Conservation (phyloP, 2,113 vertebrate species). For the Menidia beryllina region DNA sequence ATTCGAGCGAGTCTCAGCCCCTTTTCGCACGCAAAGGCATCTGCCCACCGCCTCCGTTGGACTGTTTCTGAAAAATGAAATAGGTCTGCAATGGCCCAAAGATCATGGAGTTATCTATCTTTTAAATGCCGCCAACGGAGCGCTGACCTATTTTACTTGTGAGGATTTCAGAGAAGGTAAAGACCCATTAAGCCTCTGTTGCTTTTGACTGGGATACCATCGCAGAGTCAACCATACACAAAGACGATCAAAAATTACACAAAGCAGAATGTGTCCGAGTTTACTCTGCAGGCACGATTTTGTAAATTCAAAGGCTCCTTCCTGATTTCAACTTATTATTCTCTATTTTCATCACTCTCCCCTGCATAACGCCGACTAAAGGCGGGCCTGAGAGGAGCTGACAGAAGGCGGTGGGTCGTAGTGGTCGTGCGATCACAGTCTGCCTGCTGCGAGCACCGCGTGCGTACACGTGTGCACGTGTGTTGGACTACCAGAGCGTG, state of each 20-base stretch:
- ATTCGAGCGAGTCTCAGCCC: constrained; percentile 7
- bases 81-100: constrained; percentile 3
- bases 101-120: not conserved
- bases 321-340: constrained; percentile 51
- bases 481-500: constrained; percentile 18
- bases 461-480: constrained; percentile 10
- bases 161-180: constrained; percentile 4
- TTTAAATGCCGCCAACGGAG: not conserved
- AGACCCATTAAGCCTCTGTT: not conserved
- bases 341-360: constrained; percentile 61
- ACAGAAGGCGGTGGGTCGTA: constrained; percentile 71
- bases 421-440: constrained; percentile 53
- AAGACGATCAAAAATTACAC: constrained; percentile 33
- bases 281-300: constrained; percentile 20
- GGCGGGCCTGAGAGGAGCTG: constrained; percentile 50
- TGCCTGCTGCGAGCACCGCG: constrained; percentile 58
- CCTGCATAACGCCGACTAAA: constrained; percentile 35
- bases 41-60: not conserved
- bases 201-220: not conserved
- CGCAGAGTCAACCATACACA: constrained; percentile 24
- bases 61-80: not conserved
- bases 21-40: constrained; percentile 4
- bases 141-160: constrained; percentile 26
- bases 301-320: constrained; percentile 37
- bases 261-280: constrained; percentile 17